Evolutionary conservation across 2,888 invertebrate genomes (phyloP), one percentile per base, ranked within the genome.

Genomic region (Acleris holmiana): DNA sequence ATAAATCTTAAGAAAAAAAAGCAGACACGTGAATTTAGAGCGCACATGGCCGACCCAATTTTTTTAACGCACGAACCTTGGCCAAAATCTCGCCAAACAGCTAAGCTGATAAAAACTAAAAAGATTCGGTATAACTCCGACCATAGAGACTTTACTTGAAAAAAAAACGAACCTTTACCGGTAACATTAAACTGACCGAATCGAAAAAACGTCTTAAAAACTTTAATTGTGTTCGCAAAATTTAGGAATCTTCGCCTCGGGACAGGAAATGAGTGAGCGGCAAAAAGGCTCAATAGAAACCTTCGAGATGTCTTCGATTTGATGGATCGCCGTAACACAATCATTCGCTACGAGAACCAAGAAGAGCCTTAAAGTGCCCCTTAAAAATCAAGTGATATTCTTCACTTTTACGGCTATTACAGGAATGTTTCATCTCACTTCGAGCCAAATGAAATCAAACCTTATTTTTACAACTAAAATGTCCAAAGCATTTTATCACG

Each of bases 301-400:
- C 86, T 84, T 84, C 82, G 77, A 84, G 85, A 85, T 79, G 85
- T 89, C 87, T 84, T 79, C 78, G 75, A 80, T 79, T 85, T 92
- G 92, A 92, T 91, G 88, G 89, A 91, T 92, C 82, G 85, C 82
- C 83, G 84, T 88, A 89, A 91, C 88, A 90, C 86, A 91, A 91
- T 89, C 82, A 89, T 86, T 88, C 80, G 77, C 79, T 84, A 83
- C 80, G 83, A 84, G 80, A 79, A 76, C 76, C 77, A 71, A 79
- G 82, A 76, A 80, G 83, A 82, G 82, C 88, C 83, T 84, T 88
- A 86, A 89, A 90, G 88, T 86, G 90, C 89, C 88, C 89, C 89
- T 89, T 86, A 86, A 86, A 84, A 86, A 88, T 89, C 88, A 86
- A 89, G 87, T 88, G 90, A 89, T 87, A 88, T 89, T 86, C 85